Evolutionary conservation across 2,797 vertebrate species (phyloP), one percentile per base, ranked within the genome.

Genomic region (Alectoris magna): DNA sequence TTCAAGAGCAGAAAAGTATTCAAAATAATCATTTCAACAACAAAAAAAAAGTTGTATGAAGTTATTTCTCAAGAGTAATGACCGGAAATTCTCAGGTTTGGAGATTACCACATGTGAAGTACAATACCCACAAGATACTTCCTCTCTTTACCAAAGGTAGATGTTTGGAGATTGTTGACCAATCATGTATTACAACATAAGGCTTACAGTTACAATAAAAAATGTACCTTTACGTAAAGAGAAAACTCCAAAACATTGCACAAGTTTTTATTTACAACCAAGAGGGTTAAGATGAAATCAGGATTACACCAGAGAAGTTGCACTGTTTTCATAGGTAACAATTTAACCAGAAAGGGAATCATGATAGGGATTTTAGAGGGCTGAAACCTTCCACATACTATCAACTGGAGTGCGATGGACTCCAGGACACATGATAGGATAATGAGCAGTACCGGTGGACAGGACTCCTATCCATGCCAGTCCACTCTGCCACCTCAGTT

Each of bases 261-360:
- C 43, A 92, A 93, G 69, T 51, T 68, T 84, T 48, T 88, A 84
- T 73, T 88, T 88, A 51, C 64, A 91, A 24, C 6, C 63, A 92
- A 19, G 13, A 69, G n/a, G 31, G 14, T 85, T 73, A 88, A 56
- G 70, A 84, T 26, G 67, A 93, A 51, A 90, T 86, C 63, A 79
- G 21, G 39, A 90, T 93, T 94, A 80, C 38, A 77, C 13, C 69
- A 87, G 58, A 80, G 78, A 85, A 71, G 34, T 55, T 89, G 66
- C 23, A 2, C 53, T 53, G 39, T 70, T 77, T 93, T 87, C 44
- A 68, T 0, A 84, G 22, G 41, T 71, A 75, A 84, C 82, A 82
- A 62, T 44, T 68, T 56, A 72, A 90, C 10, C 36, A 66, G 62
- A 7, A 94, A 63, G 7, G n/a, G 43, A 70, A 93, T n/a, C 18